A percentile compares a stretch with the other conserved stretches of the same genome.
phyloP scores from a whole-genome alignment of 2,113 vertebrate species.

The Mesembrinibis cayennensis region DNA sequence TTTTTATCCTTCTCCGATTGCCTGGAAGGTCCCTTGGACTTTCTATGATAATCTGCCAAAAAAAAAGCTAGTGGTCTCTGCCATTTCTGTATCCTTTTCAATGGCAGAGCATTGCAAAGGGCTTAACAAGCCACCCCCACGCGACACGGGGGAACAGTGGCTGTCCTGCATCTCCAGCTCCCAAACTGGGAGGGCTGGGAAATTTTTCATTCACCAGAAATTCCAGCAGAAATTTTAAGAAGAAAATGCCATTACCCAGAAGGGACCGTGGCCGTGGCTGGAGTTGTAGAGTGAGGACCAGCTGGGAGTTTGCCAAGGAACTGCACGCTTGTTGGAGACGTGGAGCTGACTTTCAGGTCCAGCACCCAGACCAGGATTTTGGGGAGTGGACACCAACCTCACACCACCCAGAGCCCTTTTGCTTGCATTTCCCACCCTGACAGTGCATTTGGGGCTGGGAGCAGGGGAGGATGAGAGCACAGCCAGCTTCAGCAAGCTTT shows the following conservation, averaged over 20 bases:
- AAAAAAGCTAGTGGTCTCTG: background rate
- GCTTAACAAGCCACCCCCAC: background rate
- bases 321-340: accelerated
- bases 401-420: background rate
- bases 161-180: background rate
- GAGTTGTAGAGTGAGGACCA: background rate
- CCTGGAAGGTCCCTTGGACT: background rate
- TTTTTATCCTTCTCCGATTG: background rate
- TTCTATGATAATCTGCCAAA: background rate
- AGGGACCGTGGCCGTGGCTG: accelerated
- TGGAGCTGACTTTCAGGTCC: background rate
- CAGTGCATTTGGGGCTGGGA: accelerated
- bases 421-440: background rate
- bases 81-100: background rate
- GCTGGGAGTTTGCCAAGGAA: background rate
- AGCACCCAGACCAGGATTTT: background rate
- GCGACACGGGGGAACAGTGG: accelerated
- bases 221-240: background rate
- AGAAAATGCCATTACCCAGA: background rate
- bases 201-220: background rate
- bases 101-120: background rate
- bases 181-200: background rate
- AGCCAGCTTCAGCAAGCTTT: background rate
- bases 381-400: background rate
- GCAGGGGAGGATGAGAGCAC: background rate